Conservation (phyloP, 2,113 vertebrate species). For the Numenius arquata region DNA sequence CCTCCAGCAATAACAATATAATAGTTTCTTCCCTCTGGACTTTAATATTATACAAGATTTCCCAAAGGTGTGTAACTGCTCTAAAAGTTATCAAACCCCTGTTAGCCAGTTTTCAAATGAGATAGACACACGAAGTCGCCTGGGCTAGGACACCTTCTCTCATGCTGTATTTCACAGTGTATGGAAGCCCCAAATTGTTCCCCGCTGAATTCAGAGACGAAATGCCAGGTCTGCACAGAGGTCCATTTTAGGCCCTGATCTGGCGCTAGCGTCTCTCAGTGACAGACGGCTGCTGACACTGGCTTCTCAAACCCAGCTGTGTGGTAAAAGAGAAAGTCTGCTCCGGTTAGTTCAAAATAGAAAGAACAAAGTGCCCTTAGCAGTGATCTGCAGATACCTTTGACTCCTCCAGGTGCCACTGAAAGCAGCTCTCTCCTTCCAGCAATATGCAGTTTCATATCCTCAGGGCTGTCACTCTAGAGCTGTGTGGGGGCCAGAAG, state of each 20-base stretch:
- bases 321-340: neutral
- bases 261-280: neutral
- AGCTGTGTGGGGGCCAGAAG: neutral
- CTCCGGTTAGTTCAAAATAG: neutral
- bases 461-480: neutral
- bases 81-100: neutral
- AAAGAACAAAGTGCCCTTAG: neutral
- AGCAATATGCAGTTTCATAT: neutral
- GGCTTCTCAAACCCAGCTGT: neutral
- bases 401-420: neutral
- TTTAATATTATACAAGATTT: neutral
- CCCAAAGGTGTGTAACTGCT: neutral
- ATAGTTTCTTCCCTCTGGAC: neutral
- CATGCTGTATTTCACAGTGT: neutral
- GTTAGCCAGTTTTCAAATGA: neutral
- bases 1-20: neutral
- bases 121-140: accelerated
- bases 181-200: neutral
- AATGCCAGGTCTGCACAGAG: neutral
- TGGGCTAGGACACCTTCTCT: neutral
- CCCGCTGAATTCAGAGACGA: neutral
- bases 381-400: neutral
- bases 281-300: neutral
- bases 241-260: neutral
- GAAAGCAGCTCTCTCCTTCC: neutral